phyloP scores from a whole-genome alignment of 2,797 vertebrate genomes.

The Myiothlypis chrysogaster region DNA sequence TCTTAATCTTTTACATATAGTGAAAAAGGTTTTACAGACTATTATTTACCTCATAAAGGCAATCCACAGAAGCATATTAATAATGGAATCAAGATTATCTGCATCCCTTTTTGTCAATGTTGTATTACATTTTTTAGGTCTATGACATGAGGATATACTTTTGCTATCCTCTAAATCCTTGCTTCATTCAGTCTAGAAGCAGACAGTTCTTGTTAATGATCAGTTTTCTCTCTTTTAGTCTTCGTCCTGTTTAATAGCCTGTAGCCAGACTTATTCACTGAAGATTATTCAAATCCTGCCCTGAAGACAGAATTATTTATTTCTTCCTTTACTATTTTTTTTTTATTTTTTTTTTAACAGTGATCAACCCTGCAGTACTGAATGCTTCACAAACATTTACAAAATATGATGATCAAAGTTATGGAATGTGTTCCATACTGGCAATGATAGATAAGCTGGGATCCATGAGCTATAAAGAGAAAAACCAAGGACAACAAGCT shows the following conservation, averaged over 20 bases:
- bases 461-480: background rate
- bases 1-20: background rate
- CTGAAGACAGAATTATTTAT: conserved; percentile 19
- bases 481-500: background rate
- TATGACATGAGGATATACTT: background rate
- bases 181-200: background rate
- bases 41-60: background rate
- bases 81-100: background rate
- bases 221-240: background rate
- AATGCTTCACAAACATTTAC: background rate
- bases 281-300: conserved; percentile 13
- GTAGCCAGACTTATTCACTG: background rate
- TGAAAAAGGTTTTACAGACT: background rate
- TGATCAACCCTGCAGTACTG: background rate
- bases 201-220: background rate
- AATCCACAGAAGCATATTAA: background rate
- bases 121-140: background rate
- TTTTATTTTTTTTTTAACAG: background rate
- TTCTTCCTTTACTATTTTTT: background rate
- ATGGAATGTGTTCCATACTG: background rate
- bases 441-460: background rate
- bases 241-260: background rate
- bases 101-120: background rate
- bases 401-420: background rate
- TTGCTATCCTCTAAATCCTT: background rate